Conservation (phyloP, 1,140 invertebrate genomes). For the Drosophila guanche region DNA sequence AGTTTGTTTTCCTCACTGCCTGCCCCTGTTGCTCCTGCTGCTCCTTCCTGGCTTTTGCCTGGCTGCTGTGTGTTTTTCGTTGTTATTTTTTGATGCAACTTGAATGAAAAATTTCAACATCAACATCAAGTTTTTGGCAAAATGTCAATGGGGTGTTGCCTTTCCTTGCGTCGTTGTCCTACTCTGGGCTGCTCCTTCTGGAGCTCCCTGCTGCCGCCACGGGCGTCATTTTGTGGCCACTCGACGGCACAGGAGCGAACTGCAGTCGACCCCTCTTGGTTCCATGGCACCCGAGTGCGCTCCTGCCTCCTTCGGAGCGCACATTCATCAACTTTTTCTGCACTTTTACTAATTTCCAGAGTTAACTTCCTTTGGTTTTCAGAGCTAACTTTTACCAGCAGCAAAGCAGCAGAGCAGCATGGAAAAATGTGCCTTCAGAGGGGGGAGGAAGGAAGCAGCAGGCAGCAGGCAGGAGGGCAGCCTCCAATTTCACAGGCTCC, state of each 20-base stretch:
- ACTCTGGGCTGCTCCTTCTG: conserved; percentile 10
- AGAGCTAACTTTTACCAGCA: conserved; percentile 77
- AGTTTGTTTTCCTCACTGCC: conserved; percentile 70
- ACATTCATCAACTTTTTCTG: conserved; percentile 80
- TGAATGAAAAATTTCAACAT: conserved; percentile 82
- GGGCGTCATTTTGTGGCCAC: conserved; percentile 59
- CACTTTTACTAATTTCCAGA: conserved; percentile 83
- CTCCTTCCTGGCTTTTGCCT: too few relatives aligned
- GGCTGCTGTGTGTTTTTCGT: conserved; percentile 49
- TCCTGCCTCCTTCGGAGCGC: conserved; percentile 34
- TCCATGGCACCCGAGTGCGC: conserved; percentile 20
- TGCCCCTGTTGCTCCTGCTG: conserved; percentile 34
- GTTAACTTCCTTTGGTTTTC: conserved; percentile 83
- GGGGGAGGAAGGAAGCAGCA: neutral
- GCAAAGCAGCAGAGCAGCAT: conserved; percentile 43
- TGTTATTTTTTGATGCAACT: conserved; percentile 79
- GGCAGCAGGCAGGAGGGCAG: neutral
- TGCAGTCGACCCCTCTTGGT: neutral
- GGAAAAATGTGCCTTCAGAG: conserved; percentile 65
- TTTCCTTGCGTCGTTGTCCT: conserved; percentile 25
- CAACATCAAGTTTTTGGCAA: conserved; percentile 82
- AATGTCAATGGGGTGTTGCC: conserved; percentile 73
- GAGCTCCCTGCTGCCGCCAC: conserved; percentile 33
- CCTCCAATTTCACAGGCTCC: conserved; percentile 50
- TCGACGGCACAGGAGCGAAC: conserved; percentile 37